phyloP scores from a whole-genome alignment of 2,888 invertebrate species.

The Hirtodrosophila alboralis region DNA sequence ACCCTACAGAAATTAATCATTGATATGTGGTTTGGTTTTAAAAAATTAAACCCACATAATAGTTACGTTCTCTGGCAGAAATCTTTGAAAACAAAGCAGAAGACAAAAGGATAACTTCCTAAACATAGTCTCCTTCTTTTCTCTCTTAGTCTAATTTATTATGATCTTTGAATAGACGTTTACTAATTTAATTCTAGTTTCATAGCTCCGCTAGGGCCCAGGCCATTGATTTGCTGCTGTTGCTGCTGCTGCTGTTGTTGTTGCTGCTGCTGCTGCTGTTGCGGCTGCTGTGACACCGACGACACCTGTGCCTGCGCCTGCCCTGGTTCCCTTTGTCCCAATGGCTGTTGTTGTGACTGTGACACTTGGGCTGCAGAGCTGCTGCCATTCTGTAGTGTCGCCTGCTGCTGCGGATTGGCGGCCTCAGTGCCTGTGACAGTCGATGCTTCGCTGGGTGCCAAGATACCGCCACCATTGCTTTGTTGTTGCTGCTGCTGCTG shows the following conservation, averaged over 20 bases:
- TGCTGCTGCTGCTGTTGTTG: conserved; percentile 48
- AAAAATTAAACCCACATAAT: no score
- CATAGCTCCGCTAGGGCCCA: conserved; percentile 49
- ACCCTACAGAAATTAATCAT: no score
- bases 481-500: conserved; percentile 45
- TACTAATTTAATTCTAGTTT: conserved; percentile 63
- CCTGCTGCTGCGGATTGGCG: conserved; percentile 86
- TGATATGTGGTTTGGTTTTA: no score
- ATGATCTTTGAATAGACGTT: conserved; percentile 16
- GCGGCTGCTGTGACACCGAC: conserved; percentile 33
- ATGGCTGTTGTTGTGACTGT: conserved; percentile 84
- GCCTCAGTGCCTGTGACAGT: conserved; percentile 89
- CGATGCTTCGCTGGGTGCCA: conserved; percentile 83
- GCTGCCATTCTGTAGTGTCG: conserved; percentile 39
- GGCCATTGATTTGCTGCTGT: conserved; percentile 76
- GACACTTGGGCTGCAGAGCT: conserved; percentile 15
- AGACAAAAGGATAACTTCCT: no score
- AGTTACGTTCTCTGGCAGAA: no score
- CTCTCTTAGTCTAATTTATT: conserved; percentile 65
- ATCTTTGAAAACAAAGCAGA: no score
- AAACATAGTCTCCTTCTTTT: neutral
- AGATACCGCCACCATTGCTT: conserved; percentile 36
- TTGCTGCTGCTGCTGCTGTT: conserved; percentile 11
- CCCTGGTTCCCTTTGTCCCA: conserved; percentile 26
- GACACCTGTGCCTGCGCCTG: conserved; percentile 43